These are phyloP conservation scores for Patella ulyssiponensis DNA, from an alignment of 2,888 invertebrate species.

Conservation along the genomic window DNA sequence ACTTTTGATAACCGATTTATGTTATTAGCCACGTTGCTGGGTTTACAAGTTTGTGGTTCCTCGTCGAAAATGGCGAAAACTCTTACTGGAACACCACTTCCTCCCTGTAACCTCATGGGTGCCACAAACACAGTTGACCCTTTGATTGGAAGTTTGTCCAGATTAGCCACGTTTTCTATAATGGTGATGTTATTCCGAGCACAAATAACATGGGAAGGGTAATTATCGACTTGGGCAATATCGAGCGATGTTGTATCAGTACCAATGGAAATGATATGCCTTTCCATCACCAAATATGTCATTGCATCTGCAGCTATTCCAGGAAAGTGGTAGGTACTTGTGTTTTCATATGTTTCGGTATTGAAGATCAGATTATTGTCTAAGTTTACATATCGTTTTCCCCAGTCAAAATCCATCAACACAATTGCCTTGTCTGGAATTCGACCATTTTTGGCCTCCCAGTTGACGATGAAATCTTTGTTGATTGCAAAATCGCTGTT, in stretches of 20 bases:
- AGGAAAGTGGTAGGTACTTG: constrained; percentile 31
- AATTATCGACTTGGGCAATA: constrained; percentile 73
- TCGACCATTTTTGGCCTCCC: constrained; percentile 69
- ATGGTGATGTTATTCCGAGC: constrained; percentile 72
- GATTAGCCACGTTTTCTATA: constrained; percentile 78
- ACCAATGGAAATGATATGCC: constrained; percentile 76
- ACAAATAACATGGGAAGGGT: constrained; percentile 75
- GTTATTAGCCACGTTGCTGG: no score
- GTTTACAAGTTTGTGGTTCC: not conserved
- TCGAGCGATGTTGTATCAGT: constrained; percentile 79
- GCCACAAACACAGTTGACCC: constrained; percentile 70
- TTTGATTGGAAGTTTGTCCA: constrained; percentile 38
- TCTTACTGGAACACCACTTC: constrained; percentile 77
- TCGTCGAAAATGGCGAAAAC: constrained; percentile 68
- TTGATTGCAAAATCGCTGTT: constrained; percentile 50
- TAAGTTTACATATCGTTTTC: constrained; percentile 26
- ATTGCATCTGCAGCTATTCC: constrained; percentile 76
- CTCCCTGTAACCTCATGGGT: constrained; percentile 78
- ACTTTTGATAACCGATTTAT: no score
- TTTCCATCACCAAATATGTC: constrained; percentile 76
- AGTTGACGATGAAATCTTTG: constrained; percentile 66
- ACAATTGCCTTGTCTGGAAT: constrained; percentile 71
- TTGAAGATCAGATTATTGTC: constrained; percentile 53
- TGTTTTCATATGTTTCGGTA: constrained; percentile 11
- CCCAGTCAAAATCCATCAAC: constrained; percentile 70